Evolutionary conservation across 2,888 invertebrate genomes (phyloP).

Genomic region (Anaspis maculata): DNA sequence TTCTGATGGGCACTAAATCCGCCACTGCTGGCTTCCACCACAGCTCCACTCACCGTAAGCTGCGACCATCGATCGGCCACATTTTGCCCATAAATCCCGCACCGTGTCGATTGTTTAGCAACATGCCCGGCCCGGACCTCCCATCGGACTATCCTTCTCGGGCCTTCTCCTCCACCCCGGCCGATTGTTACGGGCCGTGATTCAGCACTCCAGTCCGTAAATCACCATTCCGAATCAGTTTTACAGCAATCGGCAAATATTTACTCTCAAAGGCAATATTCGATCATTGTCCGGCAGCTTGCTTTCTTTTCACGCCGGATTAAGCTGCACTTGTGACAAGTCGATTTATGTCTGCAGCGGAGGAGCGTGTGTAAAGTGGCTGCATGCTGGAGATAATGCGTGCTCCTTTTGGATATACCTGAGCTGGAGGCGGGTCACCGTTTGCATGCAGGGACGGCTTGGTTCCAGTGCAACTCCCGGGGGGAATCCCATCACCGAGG

Average conservation of each 20-base stretch:
- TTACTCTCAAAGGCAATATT: constrained; percentile 37
- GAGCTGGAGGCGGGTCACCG: too few relatives aligned
- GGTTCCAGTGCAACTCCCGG: too few relatives aligned
- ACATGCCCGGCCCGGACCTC: constrained; percentile 35
- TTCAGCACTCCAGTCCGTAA: constrained; percentile 33
- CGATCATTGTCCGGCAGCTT: constrained; percentile 26
- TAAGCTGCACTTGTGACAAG: constrained; percentile 38
- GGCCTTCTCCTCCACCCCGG: constrained; percentile 17
- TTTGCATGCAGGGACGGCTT: too few relatives aligned
- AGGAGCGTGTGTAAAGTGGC: not conserved
- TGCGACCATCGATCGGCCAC: too few relatives aligned
- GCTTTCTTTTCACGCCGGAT: constrained; percentile 34
- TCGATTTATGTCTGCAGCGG: constrained; percentile 43
- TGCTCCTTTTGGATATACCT: too few relatives aligned
- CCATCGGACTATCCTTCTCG: constrained; percentile 26
- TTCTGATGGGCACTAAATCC: too few relatives aligned
- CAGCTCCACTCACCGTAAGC: too few relatives aligned
- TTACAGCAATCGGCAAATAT: constrained; percentile 39
- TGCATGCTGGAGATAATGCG: constrained; percentile 7
- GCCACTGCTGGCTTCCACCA: too few relatives aligned
- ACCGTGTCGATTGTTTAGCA: constrained; percentile 32
- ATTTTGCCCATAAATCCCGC: constrained; percentile 15
- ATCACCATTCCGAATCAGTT: constrained; percentile 35
- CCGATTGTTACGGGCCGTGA: constrained; percentile 20
- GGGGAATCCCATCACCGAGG: too few relatives aligned